Evolutionary conservation across 2,888 invertebrate genomes (phyloP).

Genomic region (Eulithis prunata): DNA sequence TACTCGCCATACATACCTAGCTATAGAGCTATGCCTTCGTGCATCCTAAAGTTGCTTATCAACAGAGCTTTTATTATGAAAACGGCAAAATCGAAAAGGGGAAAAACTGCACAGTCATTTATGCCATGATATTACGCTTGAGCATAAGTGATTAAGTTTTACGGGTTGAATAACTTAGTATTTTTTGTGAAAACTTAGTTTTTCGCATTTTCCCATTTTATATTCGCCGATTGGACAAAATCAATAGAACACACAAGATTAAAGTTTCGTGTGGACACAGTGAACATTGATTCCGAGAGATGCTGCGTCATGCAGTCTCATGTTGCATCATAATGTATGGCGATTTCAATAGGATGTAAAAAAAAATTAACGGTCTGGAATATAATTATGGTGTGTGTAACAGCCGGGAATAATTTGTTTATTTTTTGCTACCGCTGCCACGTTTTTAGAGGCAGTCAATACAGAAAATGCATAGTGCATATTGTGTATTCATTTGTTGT

Average conservation of each 20-base stretch:
- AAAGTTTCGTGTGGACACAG: conserved; percentile 41
- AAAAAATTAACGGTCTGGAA: conserved; percentile 25
- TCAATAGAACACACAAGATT: conserved; percentile 49
- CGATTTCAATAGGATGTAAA: conserved; percentile 17
- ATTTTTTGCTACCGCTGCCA: conserved; percentile 27
- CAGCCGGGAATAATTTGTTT: conserved; percentile 24
- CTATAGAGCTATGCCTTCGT: conserved; percentile 42
- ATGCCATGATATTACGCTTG: conserved; percentile 24
- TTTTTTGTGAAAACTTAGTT: neutral
- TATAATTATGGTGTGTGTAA: conserved; percentile 39
- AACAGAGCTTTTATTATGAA: conserved; percentile 66
- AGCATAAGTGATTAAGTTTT: neutral
- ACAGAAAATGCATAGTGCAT: conserved; percentile 16
- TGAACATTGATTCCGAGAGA: conserved; percentile 59
- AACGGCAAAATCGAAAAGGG: conserved; percentile 63
- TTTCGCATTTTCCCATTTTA: conserved; percentile 6
- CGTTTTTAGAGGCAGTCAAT: conserved; percentile 24
- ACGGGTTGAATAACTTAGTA: conserved; percentile 1
- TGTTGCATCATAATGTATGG: conserved; percentile 56
- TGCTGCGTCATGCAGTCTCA: conserved; percentile 59
- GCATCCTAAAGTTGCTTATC: conserved; percentile 67
- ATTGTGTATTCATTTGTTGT: conserved; percentile 22
- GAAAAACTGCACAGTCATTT: conserved; percentile 60
- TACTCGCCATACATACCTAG: conserved; percentile 65
- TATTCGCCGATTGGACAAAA: conserved; percentile 42